These are phyloP conservation scores for Eumaeus atala DNA, from an alignment of 1,140 invertebrate genomes.

Conservation along the genomic window DNA sequence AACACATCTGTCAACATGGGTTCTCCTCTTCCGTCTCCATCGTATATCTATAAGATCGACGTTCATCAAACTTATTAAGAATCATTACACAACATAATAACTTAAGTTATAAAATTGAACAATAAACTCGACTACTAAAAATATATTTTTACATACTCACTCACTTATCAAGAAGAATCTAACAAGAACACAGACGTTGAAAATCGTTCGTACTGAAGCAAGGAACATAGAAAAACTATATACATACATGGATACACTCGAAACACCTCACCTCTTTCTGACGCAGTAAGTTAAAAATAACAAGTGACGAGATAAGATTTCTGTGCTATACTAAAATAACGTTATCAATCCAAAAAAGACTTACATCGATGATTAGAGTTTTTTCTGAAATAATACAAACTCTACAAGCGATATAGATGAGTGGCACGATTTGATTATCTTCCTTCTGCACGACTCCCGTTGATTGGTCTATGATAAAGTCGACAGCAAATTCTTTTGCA, in stretches of 20 bases:
- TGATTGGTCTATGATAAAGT: conserved; percentile 55
- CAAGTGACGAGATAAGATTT: no score
- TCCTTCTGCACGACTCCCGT: conserved; percentile 47
- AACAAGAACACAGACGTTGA: no score
- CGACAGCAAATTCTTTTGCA: conserved; percentile 47
- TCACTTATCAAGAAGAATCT: no score
- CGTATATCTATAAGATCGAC: conserved; percentile 51
- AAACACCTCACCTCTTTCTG: no score
- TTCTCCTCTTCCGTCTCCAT: conserved; percentile 49
- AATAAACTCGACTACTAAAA: no score
- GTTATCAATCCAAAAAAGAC: conserved; percentile 21
- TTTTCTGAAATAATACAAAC: conserved; percentile 50
- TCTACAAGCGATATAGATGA: conserved; percentile 58
- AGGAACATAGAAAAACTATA: no score
- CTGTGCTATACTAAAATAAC: neutral
- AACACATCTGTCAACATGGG: conserved; percentile 53
- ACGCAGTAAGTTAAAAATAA: no score
- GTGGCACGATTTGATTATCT: conserved; percentile 58
- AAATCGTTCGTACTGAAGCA: no score
- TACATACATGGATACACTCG: no score
- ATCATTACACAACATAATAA: neutral
- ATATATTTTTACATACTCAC: no score
- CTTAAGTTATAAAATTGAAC: no score
- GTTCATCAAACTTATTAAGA: conserved; percentile 1
- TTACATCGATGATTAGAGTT: conserved; percentile 53